Evolutionary conservation across 1,140 invertebrate genomes (phyloP), one percentile per base, ranked within the genome.

Genomic region (Babylonia areolata): DNA sequence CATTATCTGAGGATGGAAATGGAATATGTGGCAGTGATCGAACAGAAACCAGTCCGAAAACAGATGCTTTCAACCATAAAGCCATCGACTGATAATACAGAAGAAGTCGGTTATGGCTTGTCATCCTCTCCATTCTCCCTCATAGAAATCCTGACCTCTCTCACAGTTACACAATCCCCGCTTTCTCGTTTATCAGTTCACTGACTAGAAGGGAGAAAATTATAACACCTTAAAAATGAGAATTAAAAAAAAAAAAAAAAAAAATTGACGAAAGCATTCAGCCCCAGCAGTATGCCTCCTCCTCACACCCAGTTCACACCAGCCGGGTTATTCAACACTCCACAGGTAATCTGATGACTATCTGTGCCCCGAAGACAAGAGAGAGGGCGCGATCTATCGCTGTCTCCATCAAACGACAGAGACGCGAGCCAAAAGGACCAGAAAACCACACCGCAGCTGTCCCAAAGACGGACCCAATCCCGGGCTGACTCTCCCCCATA

Each of bases 381-480:
- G 28, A n/a, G 58, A 23, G 5, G 58, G 58, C 28, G 28, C 58
- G 6, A 51, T 23, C 58, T 64, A 64, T 64, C 58, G 58, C 58
- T 64, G 58, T 6, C 58, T 11, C 58, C 58, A 64, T 64, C 58
- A 64, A 64, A 64, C 58, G 15, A 64, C 58, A 64, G 58, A 23
- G 58, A 64, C 58, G 28, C 12, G 58, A 23, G 58, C 17, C 46
- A 51, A 11, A 64, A n/a, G 58, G 28, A n/a, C 28, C 28, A 64
- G 58, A 64, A n/a, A 64, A n/a, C 58, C 58, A 64, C 58, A 64
- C 58, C 58, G 28, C 58, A 23, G 58, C 58, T 64, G 58, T 64
- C 58, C 58, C 15, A 64, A 64, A 64, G 58, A 64, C 58, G 28
- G 58, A n/a, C 58, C 58, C 28, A 15, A 15, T 15, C 15, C 42